These are phyloP conservation scores for Hedychridium roseum DNA, from an alignment of 2,888 invertebrate species.

Conservation along the genomic window DNA sequence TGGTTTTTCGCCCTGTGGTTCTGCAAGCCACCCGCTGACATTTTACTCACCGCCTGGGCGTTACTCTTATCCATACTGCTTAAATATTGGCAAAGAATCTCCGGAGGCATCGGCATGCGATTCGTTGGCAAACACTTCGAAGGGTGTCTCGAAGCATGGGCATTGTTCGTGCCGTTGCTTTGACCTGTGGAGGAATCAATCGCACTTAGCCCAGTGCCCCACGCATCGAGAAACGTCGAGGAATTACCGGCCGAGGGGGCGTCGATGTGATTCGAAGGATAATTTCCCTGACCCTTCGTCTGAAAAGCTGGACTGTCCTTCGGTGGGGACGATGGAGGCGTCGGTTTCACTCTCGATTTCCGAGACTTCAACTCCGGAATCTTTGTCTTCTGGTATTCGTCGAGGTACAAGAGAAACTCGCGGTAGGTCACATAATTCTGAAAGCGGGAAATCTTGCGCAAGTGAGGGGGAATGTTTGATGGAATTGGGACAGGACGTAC, in stretches of 20 bases:
- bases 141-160: conserved; percentile 25
- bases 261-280: conserved; percentile 7
- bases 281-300: conserved; percentile 31
- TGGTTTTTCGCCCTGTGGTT: not conserved
- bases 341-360: conserved; percentile 36
- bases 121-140: conserved; percentile 24
- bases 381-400: conserved; percentile 69
- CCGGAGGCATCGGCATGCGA: conserved; percentile 48
- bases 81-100: conserved; percentile 51
- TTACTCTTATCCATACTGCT: conserved; percentile 44
- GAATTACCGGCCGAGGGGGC: no score
- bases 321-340: conserved; percentile 37
- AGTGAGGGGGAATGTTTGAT: not conserved
- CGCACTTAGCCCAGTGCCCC: no score
- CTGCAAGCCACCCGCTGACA: conserved; percentile 14
- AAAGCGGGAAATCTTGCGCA: conserved; percentile 7
- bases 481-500: conserved; percentile 29
- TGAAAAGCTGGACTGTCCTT: no score
- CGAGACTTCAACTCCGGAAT: conserved; percentile 61
- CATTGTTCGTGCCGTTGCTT: conserved; percentile 16
- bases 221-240: no score
- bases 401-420: conserved; percentile 73
- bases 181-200: no score
- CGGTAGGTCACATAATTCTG: conserved; percentile 76
- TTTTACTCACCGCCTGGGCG: conserved; percentile 52